A percentile compares a stretch with the other conserved stretches of the same genome.
Conservation (phyloP, 2,888 invertebrate genomes). For the Dasypolia templi region DNA sequence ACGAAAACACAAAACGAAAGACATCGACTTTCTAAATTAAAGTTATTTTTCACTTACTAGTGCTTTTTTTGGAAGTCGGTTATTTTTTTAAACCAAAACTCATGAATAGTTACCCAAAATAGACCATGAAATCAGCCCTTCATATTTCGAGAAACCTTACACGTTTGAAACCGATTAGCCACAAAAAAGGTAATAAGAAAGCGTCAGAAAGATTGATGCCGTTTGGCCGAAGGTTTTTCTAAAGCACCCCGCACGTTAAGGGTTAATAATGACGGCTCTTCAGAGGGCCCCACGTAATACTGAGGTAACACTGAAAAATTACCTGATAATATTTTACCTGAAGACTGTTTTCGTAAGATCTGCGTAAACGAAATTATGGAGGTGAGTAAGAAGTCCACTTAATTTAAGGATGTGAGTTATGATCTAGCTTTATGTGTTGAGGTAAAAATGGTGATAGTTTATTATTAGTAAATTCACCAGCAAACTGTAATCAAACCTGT, state of each 20-base stretch:
- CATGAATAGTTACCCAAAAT: conserved; percentile 14
- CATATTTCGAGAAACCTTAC: conserved; percentile 40
- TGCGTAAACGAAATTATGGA: conserved; percentile 66
- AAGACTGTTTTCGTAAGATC: conserved; percentile 63
- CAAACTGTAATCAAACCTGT: not conserved
- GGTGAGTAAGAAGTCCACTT: conserved; percentile 10
- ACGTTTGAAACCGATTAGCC: conserved; percentile 68
- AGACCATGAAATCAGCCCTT: conserved; percentile 14
- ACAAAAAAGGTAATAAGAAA: conserved; percentile 66
- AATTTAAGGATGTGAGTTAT: not conserved
- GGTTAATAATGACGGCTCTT: conserved; percentile 76
- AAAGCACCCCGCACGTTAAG: conserved; percentile 71
- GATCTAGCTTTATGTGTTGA: no score
- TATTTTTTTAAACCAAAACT: not conserved
- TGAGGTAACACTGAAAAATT: conserved; percentile 75
- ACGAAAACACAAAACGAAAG: no score
- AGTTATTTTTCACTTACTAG: no score
- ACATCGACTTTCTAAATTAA: no score
- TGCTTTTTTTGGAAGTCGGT: no score
- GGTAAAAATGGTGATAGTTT: no score
- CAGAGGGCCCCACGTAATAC: conserved; percentile 67
- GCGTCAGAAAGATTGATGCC: conserved; percentile 74
- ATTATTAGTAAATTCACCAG: no score
- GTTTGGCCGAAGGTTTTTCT: conserved; percentile 66
- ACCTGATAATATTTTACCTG: conserved; percentile 72